A percentile compares a stretch with the other conserved stretches of the same genome.
phyloP scores from a whole-genome alignment of 2,113 vertebrate genomes.

The Litocranius walleri region DNA sequence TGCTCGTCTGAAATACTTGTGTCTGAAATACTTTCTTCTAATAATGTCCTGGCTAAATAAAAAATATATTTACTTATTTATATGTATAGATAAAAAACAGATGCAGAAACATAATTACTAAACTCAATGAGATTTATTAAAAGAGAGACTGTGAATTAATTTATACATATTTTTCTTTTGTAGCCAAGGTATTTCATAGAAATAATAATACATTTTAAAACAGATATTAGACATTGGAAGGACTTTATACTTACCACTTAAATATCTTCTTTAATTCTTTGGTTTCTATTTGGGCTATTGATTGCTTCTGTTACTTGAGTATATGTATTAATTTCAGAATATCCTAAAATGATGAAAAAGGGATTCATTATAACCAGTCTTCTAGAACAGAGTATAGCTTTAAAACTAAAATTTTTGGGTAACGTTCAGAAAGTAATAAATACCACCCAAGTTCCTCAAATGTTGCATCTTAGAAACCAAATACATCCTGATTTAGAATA shows the following conservation, averaged over 20 bases:
- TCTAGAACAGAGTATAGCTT: background rate
- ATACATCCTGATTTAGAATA: background rate
- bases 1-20: background rate
- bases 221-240: background rate
- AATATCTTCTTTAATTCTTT: background rate
- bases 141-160: background rate
- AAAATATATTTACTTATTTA: background rate
- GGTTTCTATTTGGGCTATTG: background rate
- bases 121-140: background rate
- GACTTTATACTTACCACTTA: background rate
- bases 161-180: background rate
- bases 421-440: background rate
- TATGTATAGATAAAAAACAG: background rate
- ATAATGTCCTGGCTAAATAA: background rate
- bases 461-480: conserved; percentile 25
- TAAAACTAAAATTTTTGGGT: conserved; percentile 43
- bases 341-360: background rate
- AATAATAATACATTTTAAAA: background rate
- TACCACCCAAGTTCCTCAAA: background rate
- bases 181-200: background rate
- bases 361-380: background rate
- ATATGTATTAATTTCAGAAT: background rate
- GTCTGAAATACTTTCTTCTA: conserved; percentile 5
- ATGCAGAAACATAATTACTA: background rate
- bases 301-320: background rate